Evolutionary conservation across 2,888 invertebrate genomes (phyloP).

Genomic region (Theodoxus fluviatilis): DNA sequence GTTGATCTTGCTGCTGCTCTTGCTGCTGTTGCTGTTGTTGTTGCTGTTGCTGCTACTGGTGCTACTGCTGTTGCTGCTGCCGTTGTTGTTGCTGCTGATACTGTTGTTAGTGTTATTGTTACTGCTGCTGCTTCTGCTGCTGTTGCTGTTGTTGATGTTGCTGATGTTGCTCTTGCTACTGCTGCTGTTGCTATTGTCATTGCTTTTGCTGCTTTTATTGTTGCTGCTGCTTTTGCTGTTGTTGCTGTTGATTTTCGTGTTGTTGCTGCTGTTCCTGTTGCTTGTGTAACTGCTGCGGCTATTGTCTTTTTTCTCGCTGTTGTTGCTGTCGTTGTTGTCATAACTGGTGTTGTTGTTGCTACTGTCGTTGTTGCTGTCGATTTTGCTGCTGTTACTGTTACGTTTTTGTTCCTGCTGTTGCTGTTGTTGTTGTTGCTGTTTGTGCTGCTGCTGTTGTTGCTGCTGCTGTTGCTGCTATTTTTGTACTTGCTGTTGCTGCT

Average conservation of each 20-base stretch:
- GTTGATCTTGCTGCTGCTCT: too few relatives aligned
- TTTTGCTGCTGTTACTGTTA: slow-evolving; percentile 10
- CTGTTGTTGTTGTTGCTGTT: too few relatives aligned
- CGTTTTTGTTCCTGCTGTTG: too few relatives aligned
- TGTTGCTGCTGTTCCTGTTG: not conserved
- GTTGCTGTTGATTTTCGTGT: not conserved
- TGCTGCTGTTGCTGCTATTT: too few relatives aligned
- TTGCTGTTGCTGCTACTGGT: too few relatives aligned
- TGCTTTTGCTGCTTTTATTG: not conserved
- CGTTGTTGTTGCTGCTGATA: too few relatives aligned
- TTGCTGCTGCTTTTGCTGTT: not conserved
- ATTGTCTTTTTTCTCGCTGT: too few relatives aligned
- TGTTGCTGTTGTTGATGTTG: not conserved
- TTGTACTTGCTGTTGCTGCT: too few relatives aligned
- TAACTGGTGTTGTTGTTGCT: not conserved
- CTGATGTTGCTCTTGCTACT: not conserved
- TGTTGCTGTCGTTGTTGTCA: not conserved
- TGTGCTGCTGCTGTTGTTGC: too few relatives aligned
- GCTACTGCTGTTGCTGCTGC: too few relatives aligned
- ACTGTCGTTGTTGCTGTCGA: not conserved
- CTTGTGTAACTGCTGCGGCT: not conserved
- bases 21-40: too few relatives aligned
- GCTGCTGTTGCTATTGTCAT: not conserved
- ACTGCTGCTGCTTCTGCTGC: slow-evolving; percentile 8
- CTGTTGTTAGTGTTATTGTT: slow-evolving; percentile 4